These are phyloP conservation scores for Bemisia tabaci DNA, from an alignment of 1,140 invertebrate species.

Conservation along the genomic window DNA sequence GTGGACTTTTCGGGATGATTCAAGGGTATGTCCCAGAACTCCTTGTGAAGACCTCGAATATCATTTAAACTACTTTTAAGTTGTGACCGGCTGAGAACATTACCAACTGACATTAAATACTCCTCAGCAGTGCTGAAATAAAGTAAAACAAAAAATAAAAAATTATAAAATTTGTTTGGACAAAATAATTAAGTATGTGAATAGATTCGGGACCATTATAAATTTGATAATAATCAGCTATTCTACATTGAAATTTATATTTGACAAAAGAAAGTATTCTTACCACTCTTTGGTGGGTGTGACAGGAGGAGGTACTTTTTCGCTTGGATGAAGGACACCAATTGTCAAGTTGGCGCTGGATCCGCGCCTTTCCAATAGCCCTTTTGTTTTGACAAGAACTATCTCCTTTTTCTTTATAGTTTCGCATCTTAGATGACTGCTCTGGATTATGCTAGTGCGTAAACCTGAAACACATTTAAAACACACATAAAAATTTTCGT, in stretches of 20 bases:
- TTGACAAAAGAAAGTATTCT: too few relatives aligned
- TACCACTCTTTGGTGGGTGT: slow-evolving; percentile 37
- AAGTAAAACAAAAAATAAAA: slow-evolving; percentile 14
- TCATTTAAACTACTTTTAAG: slow-evolving; percentile 46
- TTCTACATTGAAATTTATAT: too few relatives aligned
- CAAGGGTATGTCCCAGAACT: slow-evolving; percentile 85
- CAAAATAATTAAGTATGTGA: too few relatives aligned
- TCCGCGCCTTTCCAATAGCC: slow-evolving; percentile 58
- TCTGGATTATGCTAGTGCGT: neutral
- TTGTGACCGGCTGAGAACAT: slow-evolving; percentile 49
- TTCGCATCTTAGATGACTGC: neutral
- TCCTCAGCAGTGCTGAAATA: slow-evolving; percentile 42
- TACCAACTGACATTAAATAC: slow-evolving; percentile 46
- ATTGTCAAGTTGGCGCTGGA: slow-evolving; percentile 78
- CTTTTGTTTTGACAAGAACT: slow-evolving; percentile 37
- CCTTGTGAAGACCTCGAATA: slow-evolving; percentile 52
- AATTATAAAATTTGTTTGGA: too few relatives aligned
- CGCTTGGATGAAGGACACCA: slow-evolving; percentile 32
- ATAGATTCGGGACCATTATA: too few relatives aligned
- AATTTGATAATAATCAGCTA: too few relatives aligned
- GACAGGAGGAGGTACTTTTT: slow-evolving; percentile 17
- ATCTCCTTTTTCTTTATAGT: neutral
- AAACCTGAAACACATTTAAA: neutral
- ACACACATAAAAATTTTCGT: neutral
- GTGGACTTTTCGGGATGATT: slow-evolving; percentile 79